phyloP scores from a whole-genome alignment of 1,140 invertebrate genomes.

The Chrysoperla carnea region DNA sequence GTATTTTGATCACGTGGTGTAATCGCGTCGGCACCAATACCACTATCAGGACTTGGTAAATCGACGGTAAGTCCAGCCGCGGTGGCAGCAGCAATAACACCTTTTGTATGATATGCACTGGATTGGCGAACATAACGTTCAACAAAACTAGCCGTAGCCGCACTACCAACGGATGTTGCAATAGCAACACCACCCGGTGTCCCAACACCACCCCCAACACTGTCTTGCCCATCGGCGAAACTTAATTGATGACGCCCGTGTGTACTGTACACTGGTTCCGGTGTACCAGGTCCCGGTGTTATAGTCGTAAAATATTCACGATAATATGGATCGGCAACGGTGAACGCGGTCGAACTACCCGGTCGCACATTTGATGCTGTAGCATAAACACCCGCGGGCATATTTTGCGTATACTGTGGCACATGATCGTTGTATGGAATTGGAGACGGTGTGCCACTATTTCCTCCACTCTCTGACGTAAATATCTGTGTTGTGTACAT shows the following conservation, averaged over 20 bases:
- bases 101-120: constrained; percentile 28
- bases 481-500: constrained; percentile 28
- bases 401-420: constrained; percentile 32
- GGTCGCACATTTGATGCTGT: constrained; percentile 13
- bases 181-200: constrained; percentile 9
- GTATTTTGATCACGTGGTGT: constrained; percentile 74
- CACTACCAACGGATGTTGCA: constrained; percentile 14
- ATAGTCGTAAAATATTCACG: constrained; percentile 29
- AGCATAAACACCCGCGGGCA: constrained; percentile 12
- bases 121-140: constrained; percentile 33
- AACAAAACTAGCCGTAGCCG: constrained; percentile 26
- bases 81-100: constrained; percentile 26
- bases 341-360: constrained; percentile 13
- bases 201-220: constrained; percentile 18
- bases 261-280: constrained; percentile 5
- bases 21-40: constrained; percentile 78
- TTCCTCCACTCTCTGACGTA: constrained; percentile 19
- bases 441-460: constrained; percentile 28
- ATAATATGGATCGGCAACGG: constrained; percentile 27
- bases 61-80: constrained; percentile 73
- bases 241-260: constrained; percentile 29
- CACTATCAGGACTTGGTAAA: constrained; percentile 78
- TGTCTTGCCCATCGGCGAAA: constrained; percentile 22
- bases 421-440: constrained; percentile 32
- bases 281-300: constrained; percentile 14